Conservation (phyloP, 2,888 invertebrate species). For the Spilosoma lubricipeda region DNA sequence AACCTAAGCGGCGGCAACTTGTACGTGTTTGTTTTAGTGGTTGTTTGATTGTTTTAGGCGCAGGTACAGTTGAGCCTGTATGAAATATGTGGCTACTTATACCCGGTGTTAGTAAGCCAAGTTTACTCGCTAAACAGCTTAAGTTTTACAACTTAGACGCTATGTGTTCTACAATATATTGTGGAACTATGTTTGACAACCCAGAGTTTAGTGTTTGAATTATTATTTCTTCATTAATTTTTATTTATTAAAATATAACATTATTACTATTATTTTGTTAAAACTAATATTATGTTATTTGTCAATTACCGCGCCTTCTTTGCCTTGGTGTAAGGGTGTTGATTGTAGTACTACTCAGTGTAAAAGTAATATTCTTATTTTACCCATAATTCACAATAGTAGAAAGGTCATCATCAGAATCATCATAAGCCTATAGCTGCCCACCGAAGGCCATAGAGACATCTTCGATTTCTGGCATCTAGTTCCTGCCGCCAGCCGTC, state of each 20-base stretch:
- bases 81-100: conserved; percentile 83
- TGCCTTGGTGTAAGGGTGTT: not conserved
- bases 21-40: conserved; percentile 72
- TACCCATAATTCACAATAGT: not conserved
- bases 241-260: not conserved
- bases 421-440: no score
- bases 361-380: not conserved
- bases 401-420: not conserved
- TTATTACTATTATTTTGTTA: not conserved
- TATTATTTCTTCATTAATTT: not conserved
- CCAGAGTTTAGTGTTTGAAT: conserved; percentile 2
- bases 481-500: no score
- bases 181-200: conserved; percentile 46
- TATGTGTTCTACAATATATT: conserved; percentile 43
- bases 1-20: conserved; percentile 73
- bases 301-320: not conserved
- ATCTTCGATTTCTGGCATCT: no score
- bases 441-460: no score
- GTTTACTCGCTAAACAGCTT: conserved; percentile 70
- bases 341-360: not conserved
- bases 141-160: conserved; percentile 79
- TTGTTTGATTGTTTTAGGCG: conserved; percentile 84
- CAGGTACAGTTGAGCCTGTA: conserved; percentile 77
- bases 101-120: conserved; percentile 73
- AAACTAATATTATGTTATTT: not conserved